These are phyloP conservation scores for Piaya cayana DNA, from an alignment of 2,113 vertebrate species.

Conservation along the genomic window DNA sequence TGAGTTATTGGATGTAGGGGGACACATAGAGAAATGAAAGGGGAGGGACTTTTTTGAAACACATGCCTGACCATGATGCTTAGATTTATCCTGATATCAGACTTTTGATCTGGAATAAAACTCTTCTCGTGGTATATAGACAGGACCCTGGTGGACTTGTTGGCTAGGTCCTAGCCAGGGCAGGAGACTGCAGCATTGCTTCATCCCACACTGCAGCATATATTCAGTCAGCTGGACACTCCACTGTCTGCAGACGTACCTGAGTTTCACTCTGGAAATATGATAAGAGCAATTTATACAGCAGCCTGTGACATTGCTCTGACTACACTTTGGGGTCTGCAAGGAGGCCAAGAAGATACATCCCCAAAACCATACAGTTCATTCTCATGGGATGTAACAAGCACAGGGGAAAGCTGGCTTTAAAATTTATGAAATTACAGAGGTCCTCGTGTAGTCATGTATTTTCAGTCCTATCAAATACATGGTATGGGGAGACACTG, in stretches of 20 bases:
- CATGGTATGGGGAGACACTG: not conserved
- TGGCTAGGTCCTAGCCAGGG: not conserved
- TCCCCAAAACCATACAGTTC: not conserved
- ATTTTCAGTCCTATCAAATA: not conserved
- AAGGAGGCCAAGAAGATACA: not conserved
- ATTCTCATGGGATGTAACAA: not conserved
- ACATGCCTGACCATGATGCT: not conserved
- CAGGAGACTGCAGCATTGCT: not conserved
- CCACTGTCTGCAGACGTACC: not conserved
- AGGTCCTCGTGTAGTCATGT: fast-evolving
- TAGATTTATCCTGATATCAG: not conserved
- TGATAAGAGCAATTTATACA: not conserved
- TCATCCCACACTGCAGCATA: not conserved
- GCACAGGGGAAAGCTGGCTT: not conserved
- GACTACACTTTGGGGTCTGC: not conserved
- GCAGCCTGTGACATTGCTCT: not conserved
- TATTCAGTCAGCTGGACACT: not conserved
- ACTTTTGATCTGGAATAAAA: not conserved
- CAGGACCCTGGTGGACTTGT: not conserved
- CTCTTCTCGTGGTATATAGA: too few species aligned
- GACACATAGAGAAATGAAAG: not conserved
- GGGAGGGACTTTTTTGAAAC: not conserved
- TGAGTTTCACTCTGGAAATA: not conserved
- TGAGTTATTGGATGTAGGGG: not conserved
- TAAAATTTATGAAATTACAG: not conserved